A percentile compares a stretch with the other conserved stretches of the same genome.
These are phyloP conservation scores for Falcaria lacertinaria DNA, from an alignment of 2,888 invertebrate species.

Conservation along the genomic window DNA sequence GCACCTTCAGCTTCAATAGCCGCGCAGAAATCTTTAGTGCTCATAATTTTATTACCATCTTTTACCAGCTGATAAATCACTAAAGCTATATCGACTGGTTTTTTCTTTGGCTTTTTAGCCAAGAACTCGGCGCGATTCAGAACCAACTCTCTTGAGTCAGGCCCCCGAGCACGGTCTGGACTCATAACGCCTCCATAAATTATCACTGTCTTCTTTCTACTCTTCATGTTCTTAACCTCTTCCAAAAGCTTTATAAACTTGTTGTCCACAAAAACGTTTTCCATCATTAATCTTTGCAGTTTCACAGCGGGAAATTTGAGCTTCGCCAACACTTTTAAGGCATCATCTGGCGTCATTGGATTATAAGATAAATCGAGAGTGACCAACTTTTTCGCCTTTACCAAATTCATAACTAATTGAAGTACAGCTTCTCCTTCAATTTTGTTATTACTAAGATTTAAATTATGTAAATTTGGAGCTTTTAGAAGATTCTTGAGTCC, in stretches of 20 bases:
- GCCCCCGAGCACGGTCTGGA: constrained; percentile 19
- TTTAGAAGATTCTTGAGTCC: constrained; percentile 32
- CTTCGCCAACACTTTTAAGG: constrained; percentile 33
- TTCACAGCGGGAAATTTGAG: constrained; percentile 31
- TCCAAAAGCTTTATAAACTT: constrained; percentile 31
- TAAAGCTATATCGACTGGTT: constrained; percentile 41
- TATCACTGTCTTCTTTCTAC: constrained; percentile 30
- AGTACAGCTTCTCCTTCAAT: constrained; percentile 36
- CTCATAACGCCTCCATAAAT: constrained; percentile 39
- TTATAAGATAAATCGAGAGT: constrained; percentile 52
- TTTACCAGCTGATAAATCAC: constrained; percentile 37
- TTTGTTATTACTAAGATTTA: constrained; percentile 52
- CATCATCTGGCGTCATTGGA: constrained; percentile 43
- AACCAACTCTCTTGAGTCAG: constrained; percentile 43
- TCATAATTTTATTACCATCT: constrained; percentile 30
- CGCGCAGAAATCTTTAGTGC: constrained; percentile 28
- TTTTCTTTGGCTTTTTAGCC: constrained; percentile 36
- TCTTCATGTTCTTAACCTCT: constrained; percentile 25
- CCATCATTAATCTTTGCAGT: constrained; percentile 41
- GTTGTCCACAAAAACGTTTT: constrained; percentile 40
- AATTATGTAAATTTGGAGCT: constrained; percentile 30
- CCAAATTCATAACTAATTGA: constrained; percentile 23
- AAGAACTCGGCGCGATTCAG: constrained; percentile 47
- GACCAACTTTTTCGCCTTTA: constrained; percentile 36
- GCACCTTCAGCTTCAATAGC: constrained; percentile 26